These are phyloP conservation scores for Strigops habroptila DNA, from an alignment of 2,113 vertebrate genomes.

Conservation along the genomic window DNA sequence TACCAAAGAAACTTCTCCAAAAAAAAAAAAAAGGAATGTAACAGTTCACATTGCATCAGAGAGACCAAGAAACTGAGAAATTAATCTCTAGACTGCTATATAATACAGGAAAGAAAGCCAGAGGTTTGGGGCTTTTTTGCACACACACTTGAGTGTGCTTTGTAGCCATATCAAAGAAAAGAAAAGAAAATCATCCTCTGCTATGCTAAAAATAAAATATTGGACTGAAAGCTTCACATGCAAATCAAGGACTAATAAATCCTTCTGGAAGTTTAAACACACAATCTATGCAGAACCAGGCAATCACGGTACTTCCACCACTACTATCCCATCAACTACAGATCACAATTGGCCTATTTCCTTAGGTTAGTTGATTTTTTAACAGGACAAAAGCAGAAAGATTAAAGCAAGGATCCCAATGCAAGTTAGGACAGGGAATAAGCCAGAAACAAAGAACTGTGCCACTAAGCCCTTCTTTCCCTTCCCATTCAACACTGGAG, in stretches of 20 bases:
- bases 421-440: not conserved
- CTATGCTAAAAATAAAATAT: not conserved
- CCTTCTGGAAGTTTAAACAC: not conserved
- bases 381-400: not conserved
- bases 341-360: not conserved
- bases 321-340: not conserved
- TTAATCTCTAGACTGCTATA: not conserved
- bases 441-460: not conserved
- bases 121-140: not conserved
- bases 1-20: not conserved
- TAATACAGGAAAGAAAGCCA: not conserved
- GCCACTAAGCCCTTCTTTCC: slow-evolving; percentile 8
- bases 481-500: slow-evolving; percentile 22
- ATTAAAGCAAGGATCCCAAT: not conserved
- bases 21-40: not conserved
- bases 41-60: not conserved
- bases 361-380: slow-evolving; percentile 23
- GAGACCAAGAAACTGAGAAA: not conserved
- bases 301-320: not conserved
- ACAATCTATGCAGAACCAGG: not conserved
- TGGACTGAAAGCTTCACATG: not conserved
- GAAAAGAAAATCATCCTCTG: not conserved
- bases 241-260: not conserved
- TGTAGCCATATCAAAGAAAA: not conserved
- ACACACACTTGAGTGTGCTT: not conserved